A percentile compares a stretch with the other conserved stretches of the same genome.
These are phyloP conservation scores for Benthosema pterotum DNA, from an alignment of 2,797 vertebrate genomes.

Conservation along the genomic window DNA sequence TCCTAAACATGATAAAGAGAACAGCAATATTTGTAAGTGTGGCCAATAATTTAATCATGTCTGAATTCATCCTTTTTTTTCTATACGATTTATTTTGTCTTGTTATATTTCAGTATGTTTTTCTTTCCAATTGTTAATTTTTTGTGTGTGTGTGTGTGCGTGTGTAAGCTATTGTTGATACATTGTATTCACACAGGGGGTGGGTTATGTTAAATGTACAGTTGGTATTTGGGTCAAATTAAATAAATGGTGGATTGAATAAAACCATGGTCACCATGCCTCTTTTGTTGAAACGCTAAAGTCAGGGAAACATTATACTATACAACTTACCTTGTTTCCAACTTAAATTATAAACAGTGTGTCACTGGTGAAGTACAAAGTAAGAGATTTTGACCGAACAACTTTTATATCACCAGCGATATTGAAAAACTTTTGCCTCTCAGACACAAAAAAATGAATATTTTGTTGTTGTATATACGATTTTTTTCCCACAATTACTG, in stretches of 20 bases:
- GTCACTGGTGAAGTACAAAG: too few species aligned
- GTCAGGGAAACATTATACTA: too few species aligned
- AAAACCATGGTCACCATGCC: slow-evolving; percentile 10
- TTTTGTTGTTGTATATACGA: too few species aligned
- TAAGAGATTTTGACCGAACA: too few species aligned
- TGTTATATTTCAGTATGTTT: slow-evolving; percentile 46
- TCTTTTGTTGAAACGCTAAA: not conserved
- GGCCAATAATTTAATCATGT: slow-evolving; percentile 38
- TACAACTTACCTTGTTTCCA: too few species aligned
- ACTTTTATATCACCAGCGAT: too few species aligned
- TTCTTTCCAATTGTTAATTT: slow-evolving; percentile 36
- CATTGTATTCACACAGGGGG: slow-evolving; percentile 52
- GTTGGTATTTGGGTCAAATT: slow-evolving; percentile 53
- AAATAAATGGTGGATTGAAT: slow-evolving; percentile 74
- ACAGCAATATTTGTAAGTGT: slow-evolving; percentile 45
- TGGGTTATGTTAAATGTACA: slow-evolving; percentile 56
- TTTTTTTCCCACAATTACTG: too few species aligned
- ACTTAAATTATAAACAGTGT: too few species aligned
- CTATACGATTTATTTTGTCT: slow-evolving; percentile 40
- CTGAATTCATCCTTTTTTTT: slow-evolving; percentile 34
- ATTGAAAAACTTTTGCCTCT: too few species aligned
- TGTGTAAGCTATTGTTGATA: slow-evolving; percentile 57
- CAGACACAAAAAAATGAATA: too few species aligned
- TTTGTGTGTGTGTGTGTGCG: slow-evolving; percentile 2
- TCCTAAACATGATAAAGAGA: slow-evolving; percentile 18